These are phyloP conservation scores for Deilephila elpenor DNA, from an alignment of 2,888 invertebrate species.

Conservation along the genomic window DNA sequence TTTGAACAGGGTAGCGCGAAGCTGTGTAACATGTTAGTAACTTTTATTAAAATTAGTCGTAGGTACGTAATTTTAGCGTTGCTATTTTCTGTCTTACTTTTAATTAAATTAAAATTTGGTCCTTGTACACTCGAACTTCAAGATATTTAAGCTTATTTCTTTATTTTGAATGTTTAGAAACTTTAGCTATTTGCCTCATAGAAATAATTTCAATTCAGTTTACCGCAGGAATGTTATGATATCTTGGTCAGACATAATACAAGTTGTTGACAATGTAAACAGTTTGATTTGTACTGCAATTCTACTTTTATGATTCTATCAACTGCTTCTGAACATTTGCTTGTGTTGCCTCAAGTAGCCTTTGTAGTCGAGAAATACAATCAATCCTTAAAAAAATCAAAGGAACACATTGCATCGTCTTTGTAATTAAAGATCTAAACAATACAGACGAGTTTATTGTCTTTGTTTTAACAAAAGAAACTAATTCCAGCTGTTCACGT, in stretches of 20 bases:
- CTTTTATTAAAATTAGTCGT: too few species aligned
- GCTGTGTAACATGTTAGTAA: neutral
- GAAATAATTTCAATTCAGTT: too few species aligned
- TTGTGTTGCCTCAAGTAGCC: neutral
- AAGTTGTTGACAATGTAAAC: neutral
- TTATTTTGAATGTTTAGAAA: too few species aligned
- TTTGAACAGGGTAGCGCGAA: neutral
- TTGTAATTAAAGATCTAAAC: constrained; percentile 3
- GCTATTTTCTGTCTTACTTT: too few species aligned
- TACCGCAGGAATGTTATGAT: neutral
- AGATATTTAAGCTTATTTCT: too few species aligned
- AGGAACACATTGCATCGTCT: constrained; percentile 5
- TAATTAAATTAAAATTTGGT: too few species aligned
- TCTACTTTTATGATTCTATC: neutral
- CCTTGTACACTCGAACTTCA: too few species aligned
- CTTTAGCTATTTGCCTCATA: too few species aligned
- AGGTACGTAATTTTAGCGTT: too few species aligned
- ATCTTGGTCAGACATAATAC: neutral
- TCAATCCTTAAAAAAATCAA: neutral
- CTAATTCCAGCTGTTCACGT: neutral
- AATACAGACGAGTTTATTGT: neutral
- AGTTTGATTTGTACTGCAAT: neutral
- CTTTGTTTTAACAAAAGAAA: constrained; percentile 1
- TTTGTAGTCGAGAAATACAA: neutral
- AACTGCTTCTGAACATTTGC: neutral